Evolutionary conservation across 2,113 vertebrate genomes (phyloP), one percentile per base, ranked within the genome.

Genomic region (Takifugu bimaculatus): DNA sequence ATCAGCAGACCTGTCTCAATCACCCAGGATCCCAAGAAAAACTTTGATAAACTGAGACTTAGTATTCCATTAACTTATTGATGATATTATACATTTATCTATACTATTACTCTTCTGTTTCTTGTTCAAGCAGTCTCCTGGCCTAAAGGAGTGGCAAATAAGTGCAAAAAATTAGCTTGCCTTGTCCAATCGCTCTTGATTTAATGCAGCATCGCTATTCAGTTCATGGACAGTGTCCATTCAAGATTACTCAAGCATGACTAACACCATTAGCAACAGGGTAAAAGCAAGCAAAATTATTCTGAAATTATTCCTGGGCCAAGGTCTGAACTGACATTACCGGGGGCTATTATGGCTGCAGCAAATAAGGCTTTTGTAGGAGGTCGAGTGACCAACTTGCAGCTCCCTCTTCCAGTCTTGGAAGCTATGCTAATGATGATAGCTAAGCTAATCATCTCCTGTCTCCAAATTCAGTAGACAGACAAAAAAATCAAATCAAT

Each of bases 161-260:
- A 60, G 10, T n/a, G 12, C 45, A 14, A 48, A 48, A 48, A 47
- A 15, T n/a, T 12, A 62, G 73, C 68, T 60, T 47, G 48, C 78
- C 68, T 63, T 14, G 71, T 62, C 60, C 72, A 39, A 73, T 65
- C 68, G 60, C 62, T 70, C 47, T 54, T 32, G 54, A 55, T 69
- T 72, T 66, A 28, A 26, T 58, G 58, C 63, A 55, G 32, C 61
- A 51, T 53, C 51, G 42, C 66, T 83, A 81, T 83, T 81, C 70
- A 84, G 80, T 75, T 72, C 54, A 61, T n/a, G 44, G 39, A 50
- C 71, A 72, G 68, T 80, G 79, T 74, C 87, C 84, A 88, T 88
- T 88, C 80, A 80, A 75, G 60, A 77, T 87, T 85, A 88, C 73
- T 83, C 80, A 55, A 77, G 81, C 78, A 57, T 85, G 79, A 80